Conservation (phyloP, 2,113 vertebrate species). For the Carettochelys insculpta region DNA sequence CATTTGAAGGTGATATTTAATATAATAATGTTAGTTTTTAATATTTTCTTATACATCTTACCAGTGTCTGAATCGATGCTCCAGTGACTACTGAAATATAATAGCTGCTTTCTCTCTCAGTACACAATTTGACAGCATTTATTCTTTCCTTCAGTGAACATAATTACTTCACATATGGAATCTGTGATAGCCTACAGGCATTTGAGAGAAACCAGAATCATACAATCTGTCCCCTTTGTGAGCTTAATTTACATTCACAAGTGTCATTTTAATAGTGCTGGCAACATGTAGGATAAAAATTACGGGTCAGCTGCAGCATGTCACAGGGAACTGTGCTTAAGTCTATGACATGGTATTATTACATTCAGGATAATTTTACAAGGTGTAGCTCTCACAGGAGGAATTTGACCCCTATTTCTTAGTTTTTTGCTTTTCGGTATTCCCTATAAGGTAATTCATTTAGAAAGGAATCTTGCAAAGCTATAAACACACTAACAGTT, state of each 20-base stretch:
- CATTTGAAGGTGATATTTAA: conserved; percentile 78
- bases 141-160: conserved; percentile 87
- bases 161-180: conserved; percentile 91
- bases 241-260: conserved; percentile 85
- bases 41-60: conserved; percentile 81
- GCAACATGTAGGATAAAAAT: conserved; percentile 82
- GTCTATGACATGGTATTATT: conserved; percentile 82
- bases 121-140: conserved; percentile 87
- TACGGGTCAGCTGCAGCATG: conserved; percentile 82
- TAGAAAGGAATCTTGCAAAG: conserved; percentile 68
- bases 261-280: conserved; percentile 83
- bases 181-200: conserved; percentile 87
- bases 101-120: conserved; percentile 82
- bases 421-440: conserved; percentile 68
- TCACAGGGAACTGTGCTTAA: conserved; percentile 79
- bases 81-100: conserved; percentile 82
- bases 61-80: conserved; percentile 80
- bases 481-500: conserved; percentile 46
- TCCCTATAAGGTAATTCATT: conserved; percentile 71
- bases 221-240: conserved; percentile 85
- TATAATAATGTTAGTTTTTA: conserved; percentile 70
- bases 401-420: conserved; percentile 77
- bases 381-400: conserved; percentile 75
- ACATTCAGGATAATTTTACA: conserved; percentile 80
- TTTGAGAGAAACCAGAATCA: conserved; percentile 83